These are phyloP conservation scores for Oryzias woworae DNA, from an alignment of 2,113 vertebrate genomes.

Conservation along the genomic window DNA sequence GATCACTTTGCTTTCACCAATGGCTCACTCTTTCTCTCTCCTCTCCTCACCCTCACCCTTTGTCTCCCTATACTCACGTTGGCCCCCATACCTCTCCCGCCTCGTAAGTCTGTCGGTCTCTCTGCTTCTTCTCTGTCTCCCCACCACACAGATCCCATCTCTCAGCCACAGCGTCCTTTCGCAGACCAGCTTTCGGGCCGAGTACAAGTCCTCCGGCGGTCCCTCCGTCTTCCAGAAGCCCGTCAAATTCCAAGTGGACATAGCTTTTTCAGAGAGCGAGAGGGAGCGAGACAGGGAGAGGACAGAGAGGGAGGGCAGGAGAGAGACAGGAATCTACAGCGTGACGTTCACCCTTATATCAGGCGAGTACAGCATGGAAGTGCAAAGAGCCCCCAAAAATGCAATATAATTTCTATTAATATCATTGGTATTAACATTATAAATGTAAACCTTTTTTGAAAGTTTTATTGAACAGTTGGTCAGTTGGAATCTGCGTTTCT, in stretches of 20 bases:
- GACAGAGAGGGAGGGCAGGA: constrained; percentile 78
- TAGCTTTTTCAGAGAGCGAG: constrained; percentile 88
- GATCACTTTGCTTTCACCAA: constrained; percentile 65
- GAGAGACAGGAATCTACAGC: constrained; percentile 87
- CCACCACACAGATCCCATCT: constrained; percentile 83
- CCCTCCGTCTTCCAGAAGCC: constrained; percentile 95
- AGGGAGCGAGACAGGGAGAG: constrained; percentile 80
- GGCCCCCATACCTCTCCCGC: constrained; percentile 60
- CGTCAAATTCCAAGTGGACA: constrained; percentile 93
- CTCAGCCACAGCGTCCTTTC: constrained; percentile 94
- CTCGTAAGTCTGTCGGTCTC: constrained; percentile 69
- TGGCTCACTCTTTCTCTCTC: constrained; percentile 69
- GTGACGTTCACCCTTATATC: constrained; percentile 94
- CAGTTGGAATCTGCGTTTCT: too few species aligned
- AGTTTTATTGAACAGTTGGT: too few species aligned
- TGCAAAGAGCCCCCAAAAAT: too few species aligned
- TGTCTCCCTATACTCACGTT: constrained; percentile 69
- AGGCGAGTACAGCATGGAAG: constrained; percentile 61
- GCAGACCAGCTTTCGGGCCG: constrained; percentile 92
- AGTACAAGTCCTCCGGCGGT: constrained; percentile 89
- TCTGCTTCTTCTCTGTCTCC: constrained; percentile 70
- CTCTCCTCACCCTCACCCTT: constrained; percentile 72
- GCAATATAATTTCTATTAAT: too few species aligned
- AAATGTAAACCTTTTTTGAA: too few species aligned
- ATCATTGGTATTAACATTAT: too few species aligned